These are phyloP conservation scores for Tetrao urogallus DNA, from an alignment of 2,113 vertebrate species.

Conservation along the genomic window DNA sequence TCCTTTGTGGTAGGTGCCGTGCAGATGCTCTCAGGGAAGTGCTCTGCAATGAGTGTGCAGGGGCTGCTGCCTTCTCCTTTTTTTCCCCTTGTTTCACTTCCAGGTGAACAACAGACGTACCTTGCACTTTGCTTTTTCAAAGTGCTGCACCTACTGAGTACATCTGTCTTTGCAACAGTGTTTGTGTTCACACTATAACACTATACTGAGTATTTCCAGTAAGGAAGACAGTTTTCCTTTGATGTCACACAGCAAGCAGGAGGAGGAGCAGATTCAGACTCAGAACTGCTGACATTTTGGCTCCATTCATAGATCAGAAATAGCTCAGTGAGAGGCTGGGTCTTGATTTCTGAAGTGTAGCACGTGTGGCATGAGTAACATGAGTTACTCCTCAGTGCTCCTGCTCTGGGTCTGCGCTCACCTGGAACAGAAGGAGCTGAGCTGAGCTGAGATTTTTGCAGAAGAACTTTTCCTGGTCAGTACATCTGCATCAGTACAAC, in stretches of 20 bases:
- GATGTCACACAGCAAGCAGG: background rate
- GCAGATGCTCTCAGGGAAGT: background rate
- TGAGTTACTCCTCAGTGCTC: background rate
- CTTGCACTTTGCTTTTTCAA: background rate
- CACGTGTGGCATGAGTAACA: background rate
- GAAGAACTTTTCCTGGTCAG: background rate
- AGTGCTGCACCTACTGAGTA: background rate
- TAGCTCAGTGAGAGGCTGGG: background rate
- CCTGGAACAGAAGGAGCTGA: background rate
- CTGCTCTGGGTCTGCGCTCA: background rate
- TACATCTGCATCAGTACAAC: background rate
- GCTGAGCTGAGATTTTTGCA: background rate
- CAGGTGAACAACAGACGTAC: background rate
- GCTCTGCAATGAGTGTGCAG: background rate
- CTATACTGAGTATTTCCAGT: background rate
- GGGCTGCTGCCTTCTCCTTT: background rate
- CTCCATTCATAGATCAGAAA: background rate
- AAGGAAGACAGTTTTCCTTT: background rate
- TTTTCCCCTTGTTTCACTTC: background rate
- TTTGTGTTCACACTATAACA: background rate
- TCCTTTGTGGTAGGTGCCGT: background rate
- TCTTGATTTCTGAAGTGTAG: background rate
- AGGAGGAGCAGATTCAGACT: background rate
- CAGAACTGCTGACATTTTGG: background rate
- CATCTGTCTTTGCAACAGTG: background rate